Percentiles rank a stretch among this genome's conserved stretches.
Conservation (phyloP, 2,888 invertebrate genomes). For the Ceraclea dissimilis region DNA sequence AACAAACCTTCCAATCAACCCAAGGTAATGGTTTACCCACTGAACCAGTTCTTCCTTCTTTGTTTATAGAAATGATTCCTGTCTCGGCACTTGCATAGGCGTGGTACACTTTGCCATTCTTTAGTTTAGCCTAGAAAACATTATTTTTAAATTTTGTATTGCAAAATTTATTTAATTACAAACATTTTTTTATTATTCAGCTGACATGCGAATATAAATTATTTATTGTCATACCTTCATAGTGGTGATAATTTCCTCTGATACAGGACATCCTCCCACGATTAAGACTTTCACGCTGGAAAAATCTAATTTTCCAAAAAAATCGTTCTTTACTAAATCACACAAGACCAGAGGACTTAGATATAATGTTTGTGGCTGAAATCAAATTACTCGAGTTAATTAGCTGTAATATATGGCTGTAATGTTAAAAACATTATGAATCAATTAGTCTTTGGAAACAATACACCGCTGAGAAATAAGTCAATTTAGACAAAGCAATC, state of each 20-base stretch:
- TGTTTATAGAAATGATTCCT: slow-evolving; percentile 13
- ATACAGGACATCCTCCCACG: neutral
- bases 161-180: too few species aligned
- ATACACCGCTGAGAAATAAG: too few species aligned
- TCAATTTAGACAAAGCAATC: too few species aligned
- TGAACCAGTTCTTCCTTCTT: neutral
- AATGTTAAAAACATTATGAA: too few species aligned
- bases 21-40: slow-evolving; percentile 10
- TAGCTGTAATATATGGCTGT: too few species aligned
- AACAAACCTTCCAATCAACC: slow-evolving; percentile 12
- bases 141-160: too few species aligned
- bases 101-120: slow-evolving; percentile 26
- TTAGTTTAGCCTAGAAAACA: slow-evolving; percentile 24
- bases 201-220: too few species aligned
- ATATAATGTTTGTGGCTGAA: neutral
- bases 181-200: too few species aligned
- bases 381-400: too few species aligned
- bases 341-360: neutral
- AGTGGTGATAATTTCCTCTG: neutral
- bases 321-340: neutral
- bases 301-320: neutral
- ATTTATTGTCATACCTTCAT: too few species aligned
- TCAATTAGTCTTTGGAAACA: too few species aligned
- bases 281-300: neutral
- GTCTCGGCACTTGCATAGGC: slow-evolving; percentile 28